Base-by-base conservation (phyloP, 2,113 vertebrate genomes). In the Marcusenius ussheri region DNA sequence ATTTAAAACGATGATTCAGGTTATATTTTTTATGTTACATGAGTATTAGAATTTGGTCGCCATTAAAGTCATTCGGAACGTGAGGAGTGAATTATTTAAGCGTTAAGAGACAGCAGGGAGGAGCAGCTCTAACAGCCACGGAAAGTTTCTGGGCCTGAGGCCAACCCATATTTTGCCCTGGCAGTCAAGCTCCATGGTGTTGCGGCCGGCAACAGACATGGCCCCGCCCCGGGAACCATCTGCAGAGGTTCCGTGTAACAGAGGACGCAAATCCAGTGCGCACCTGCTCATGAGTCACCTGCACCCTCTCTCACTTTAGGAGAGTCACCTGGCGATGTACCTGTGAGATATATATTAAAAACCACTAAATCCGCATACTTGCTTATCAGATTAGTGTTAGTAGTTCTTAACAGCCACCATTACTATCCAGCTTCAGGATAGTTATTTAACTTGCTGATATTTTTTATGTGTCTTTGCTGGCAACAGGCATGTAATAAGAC, bases 101-200 rank as follows among this genome's bases (percentile, higher is more conserved):
- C 53, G 27, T 90, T 90, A 83, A 86, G 62, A 86, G 47, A 74
- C 47, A 45, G 31, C 83, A 24, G 53, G 84, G 50, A 85, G 90
- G 56, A 88, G 90, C 49, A 47, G 56, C 45, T 89, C 53, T 90
- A 87, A 70, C 50, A 56, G 89, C 89, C 88, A 80, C 49, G 39
- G 56, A 45, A 87, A 83, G 62, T 90, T 88, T 49, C 89, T 62
- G 70, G 90, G 45, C 62, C 89, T 45, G 85, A 90, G 56, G 90
- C 42, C 77, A 66, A 66, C 90, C 62, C 90, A 90, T 89, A 89
- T 90, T 89, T 88, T 85, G 19, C 51, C 77, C 83, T 31, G 56
- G 66, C 89, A 88, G 85, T 90, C 86, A 91, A 91, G 50, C 24
- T 49, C 88, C 89, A 35, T 17, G 51, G 45, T 31, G n/a, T 46